Base-by-base conservation (phyloP, 2,888 invertebrate species). In the Pantelozetes paolii region DNA sequence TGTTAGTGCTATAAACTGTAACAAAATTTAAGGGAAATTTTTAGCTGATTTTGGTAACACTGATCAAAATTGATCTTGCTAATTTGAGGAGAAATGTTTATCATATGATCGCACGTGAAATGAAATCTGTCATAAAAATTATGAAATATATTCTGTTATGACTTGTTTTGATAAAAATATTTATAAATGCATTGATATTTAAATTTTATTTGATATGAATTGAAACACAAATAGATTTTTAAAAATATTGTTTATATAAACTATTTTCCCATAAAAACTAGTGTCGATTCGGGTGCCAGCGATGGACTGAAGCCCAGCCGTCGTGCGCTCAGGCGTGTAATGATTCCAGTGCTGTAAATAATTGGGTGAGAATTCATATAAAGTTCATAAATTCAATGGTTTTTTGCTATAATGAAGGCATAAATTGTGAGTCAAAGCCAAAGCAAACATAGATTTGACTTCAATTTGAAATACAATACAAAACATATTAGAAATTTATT, bases 241-340 rank as follows among this genome's bases (percentile, higher is more conserved):
- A 50, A 50, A n/a, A 57, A 57, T 28, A 1, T 57, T 57, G 54
- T 26, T 23, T 54, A 9, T 23, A 28, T 57, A 57, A 57, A 57
- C 13, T 18, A 3, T n/a, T 11, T 45, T 70, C 76, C 77, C 75
- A 86, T 36, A n/a, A 32, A 64, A 20, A 36, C 18, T 20, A 92
- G 92, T 93, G 92, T 82, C 85, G 86, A 75, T 86, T 87, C 81
- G 92, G 92, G 74, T 93, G 92, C 83, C 86, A 86, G 79, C 84
- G 89, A 77, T 92, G 91, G 92, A 87, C 87, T 81, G 85, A 86
- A 79, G 91, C 91, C 42, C 83, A 92, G 79, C 87, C 88, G 80
- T 86, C 88, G 71, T 88, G 90, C 59, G 92, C 92, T 81, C 89
- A 89, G 82, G 86, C 69, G 8, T 69, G 69, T 42, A 69, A 69